Base-by-base conservation (phyloP, 2,888 invertebrate genomes). In the Clistopyga incitator region DNA sequence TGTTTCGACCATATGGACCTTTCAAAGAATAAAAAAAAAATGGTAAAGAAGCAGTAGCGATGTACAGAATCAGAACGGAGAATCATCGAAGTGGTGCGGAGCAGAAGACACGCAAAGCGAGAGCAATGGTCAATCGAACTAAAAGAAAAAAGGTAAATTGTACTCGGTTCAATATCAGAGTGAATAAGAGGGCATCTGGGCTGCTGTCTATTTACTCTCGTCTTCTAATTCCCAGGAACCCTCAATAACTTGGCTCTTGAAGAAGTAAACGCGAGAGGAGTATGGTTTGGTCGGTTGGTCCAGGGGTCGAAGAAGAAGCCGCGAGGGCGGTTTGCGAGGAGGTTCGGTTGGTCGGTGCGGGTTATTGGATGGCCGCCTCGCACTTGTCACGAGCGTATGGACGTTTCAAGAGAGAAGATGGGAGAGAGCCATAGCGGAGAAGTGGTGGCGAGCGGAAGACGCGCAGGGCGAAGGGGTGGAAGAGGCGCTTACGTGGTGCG, bases 361-460 rank as follows among this genome's bases (percentile, higher is more conserved):
- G 90, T 92, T 92, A 92, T 92, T 92, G 92, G 92, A 91, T 90
- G 90, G 89, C 88, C 91, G 89, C 89, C 90, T 92, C 90, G 88
- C 88, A 90, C 91, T 92, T 91, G 90, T 91, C 91, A 91, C 90
- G 90, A 89, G 87, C 88, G 88, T 88, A 90, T 88, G 91, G 89
- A 86, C 86, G 87, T 88, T 88, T 82, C 82, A 77, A 84, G 80
- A 85, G 78, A 70, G 80, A 84, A 84, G 81, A 79, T 77, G 80
- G 56, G 61, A 50, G 61, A 50, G 72, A 78, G 65, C 59, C 78
- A 64, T 56, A 67, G 78, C 75, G 67, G 45, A 71, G 70, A 72
- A 68, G 81, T 78, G 59, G 78, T 56, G 59, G 67, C 78, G 84
- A 86, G 82, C 67, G 78, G 72, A 85, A 84, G 84, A 82, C 82